Evolutionary conservation across 2,888 invertebrate species (phyloP).

Genomic region (Dioctria rufipes): DNA sequence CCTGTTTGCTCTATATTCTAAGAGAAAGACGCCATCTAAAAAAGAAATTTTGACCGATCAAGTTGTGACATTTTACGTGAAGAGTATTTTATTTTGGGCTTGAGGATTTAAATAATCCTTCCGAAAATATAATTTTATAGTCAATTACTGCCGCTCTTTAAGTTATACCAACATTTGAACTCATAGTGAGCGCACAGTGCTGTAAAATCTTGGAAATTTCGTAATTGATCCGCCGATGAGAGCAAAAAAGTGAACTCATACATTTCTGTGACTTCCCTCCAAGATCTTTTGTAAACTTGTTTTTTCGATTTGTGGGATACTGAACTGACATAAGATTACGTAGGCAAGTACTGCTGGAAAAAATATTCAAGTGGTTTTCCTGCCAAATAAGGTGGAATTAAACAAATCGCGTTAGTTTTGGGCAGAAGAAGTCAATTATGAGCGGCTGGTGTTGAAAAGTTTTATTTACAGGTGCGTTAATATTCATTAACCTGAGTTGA

Average conservation of each 20-base stretch:
- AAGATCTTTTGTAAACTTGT: constrained; percentile 44
- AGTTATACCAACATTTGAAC: constrained; percentile 60
- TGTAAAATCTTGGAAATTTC: constrained; percentile 55
- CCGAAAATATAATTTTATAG: neutral
- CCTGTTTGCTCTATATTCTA: too few relatives aligned
- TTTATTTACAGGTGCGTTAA: constrained; percentile 51
- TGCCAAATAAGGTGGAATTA: constrained; percentile 16
- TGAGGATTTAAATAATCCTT: constrained; percentile 21
- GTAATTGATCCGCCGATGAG: constrained; percentile 51
- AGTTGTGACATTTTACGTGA: constrained; percentile 63
- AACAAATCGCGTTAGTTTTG: constrained; percentile 24
- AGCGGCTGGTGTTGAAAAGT: constrained; percentile 40
- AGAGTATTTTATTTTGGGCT: constrained; percentile 53
- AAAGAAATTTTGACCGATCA: constrained; percentile 59
- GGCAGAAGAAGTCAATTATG: constrained; percentile 41
- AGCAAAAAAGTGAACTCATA: constrained; percentile 50
- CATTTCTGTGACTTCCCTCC: constrained; percentile 54
- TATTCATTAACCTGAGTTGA: constrained; percentile 39
- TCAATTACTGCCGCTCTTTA: constrained; percentile 56
- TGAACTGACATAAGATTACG: constrained; percentile 39
- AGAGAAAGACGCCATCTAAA: constrained; percentile 65
- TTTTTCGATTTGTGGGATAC: constrained; percentile 44
- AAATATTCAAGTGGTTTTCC: neutral
- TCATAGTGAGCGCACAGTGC: constrained; percentile 60
- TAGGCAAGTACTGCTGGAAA: constrained; percentile 24